phyloP scores from a whole-genome alignment of 2,888 invertebrate species.

The Campoplex capitator region DNA sequence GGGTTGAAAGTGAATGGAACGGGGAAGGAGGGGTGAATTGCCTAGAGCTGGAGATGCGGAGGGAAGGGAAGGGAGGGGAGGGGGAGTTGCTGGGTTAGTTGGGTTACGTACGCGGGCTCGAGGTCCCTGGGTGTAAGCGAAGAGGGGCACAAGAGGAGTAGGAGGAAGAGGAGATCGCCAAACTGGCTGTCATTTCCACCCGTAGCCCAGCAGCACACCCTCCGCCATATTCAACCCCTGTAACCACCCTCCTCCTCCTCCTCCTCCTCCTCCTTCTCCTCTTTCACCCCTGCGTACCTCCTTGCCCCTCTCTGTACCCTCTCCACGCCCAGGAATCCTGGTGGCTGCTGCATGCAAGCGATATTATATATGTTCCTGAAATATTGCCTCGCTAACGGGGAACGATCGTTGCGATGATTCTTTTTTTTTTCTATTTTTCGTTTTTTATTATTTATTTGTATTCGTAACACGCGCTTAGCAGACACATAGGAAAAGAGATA shows the following conservation, averaged over 20 bases:
- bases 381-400: constrained; percentile 53
- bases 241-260: constrained; percentile 52
- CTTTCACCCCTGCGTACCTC: constrained; percentile 17
- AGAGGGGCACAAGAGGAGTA: constrained; percentile 13
- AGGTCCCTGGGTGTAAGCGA: constrained; percentile 54
- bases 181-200: constrained; percentile 74
- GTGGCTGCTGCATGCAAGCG: constrained; percentile 57
- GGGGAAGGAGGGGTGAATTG: constrained; percentile 21
- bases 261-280: constrained; percentile 43
- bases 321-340: constrained; percentile 43
- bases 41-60: constrained; percentile 35
- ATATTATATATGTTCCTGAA: constrained; percentile 65
- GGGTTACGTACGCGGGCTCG: constrained; percentile 64
- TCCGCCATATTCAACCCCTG: constrained; percentile 59
- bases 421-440: too few species aligned
- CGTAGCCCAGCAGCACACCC: constrained; percentile 64
- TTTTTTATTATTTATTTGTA: not conserved
- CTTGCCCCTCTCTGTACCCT: constrained; percentile 34
- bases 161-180: constrained; percentile 65
- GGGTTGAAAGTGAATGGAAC: constrained; percentile 27
- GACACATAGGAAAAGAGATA: too few species aligned
- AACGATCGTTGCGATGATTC: constrained; percentile 50
- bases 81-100: constrained; percentile 53
- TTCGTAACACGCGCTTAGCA: too few species aligned
- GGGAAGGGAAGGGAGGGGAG: not conserved